Base-by-base conservation (phyloP, 2,797 vertebrate species). In the Lutjanus argentimaculatus region DNA sequence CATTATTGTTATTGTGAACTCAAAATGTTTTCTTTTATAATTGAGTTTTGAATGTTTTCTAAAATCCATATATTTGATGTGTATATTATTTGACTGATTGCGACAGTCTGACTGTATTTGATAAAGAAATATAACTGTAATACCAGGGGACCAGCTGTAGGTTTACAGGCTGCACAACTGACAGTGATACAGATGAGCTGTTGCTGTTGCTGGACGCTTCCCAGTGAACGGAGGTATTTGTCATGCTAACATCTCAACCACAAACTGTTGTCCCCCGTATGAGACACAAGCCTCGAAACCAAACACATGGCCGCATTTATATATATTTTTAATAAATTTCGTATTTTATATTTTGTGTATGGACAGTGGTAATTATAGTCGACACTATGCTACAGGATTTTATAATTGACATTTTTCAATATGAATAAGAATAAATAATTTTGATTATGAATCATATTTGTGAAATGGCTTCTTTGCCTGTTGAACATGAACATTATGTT, bases 391-490 rank as follows among this genome's bases (percentile, higher is more conserved):
- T 62, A 82, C 51, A 77, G 52, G 64, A 75, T 90, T 85, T 89
- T 88, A 72, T 87, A 84, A 48, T 65, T 82, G 56, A 79, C 52
- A 25, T 82, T 80, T 91, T 81, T 82, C 49, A 77, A 17, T 77
- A 87, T 63, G 55, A 64, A 69, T 66, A 52, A 65, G 62, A 94
- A 92, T 93, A 93, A 93, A 93, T 89, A 4, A 72, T 87, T 84
- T 66, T 72, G 71, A 85, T 83, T 64, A 53, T 80, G 51, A 90
- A 75, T 40, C 0, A 14, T 67, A 25, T 82, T 43, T 85, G 75
- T 83, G 13, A 69, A 61, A 76, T 72, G 30, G 42, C 75, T 80
- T 40, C 58, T 73, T 75, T 58, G 48, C 63, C n/a, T 71, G 4
- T 49, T 82, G 9, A 66, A 72, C 9, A 36, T 59, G 6, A 57